phyloP scores from a whole-genome alignment of 1,140 invertebrate genomes.

The Drosophila jambulina region DNA sequence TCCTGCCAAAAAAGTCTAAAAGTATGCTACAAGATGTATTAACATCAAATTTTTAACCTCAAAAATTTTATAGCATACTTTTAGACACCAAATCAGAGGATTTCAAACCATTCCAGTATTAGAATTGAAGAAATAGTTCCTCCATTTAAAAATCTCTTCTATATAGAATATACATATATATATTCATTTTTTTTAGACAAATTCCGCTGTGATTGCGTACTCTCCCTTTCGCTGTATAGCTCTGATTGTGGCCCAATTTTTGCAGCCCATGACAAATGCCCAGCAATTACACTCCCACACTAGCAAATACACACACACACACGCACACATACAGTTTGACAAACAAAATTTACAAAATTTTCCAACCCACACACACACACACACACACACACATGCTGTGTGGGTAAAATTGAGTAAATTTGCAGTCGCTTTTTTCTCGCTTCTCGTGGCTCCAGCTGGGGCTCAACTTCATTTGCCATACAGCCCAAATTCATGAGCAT shows the following conservation, averaged over 20 bases:
- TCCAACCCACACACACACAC: conserved; percentile 10
- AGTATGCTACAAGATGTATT: too few relatives aligned
- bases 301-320: not conserved
- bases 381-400: conserved; percentile 21
- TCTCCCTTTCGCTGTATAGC: conserved; percentile 25
- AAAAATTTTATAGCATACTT: too few relatives aligned
- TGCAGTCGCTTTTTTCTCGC: conserved; percentile 42
- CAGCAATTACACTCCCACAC: conserved; percentile 41
- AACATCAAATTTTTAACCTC: too few relatives aligned
- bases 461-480: conserved; percentile 63
- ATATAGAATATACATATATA: not conserved
- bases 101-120: not conserved
- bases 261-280: conserved; percentile 44
- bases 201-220: conserved; percentile 7
- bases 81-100: not conserved
- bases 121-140: not conserved
- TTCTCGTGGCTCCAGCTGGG: conserved; percentile 49
- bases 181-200: not conserved
- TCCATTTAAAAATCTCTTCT: not conserved
- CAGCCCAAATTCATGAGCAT: conserved; percentile 75
- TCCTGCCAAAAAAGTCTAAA: too few relatives aligned
- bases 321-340: conserved; percentile 1
- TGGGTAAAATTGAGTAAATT: conserved; percentile 58
- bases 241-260: conserved; percentile 29
- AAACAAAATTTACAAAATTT: conserved; percentile 68